These are phyloP conservation scores for Folsomia manolachei DNA, from an alignment of 2,888 invertebrate genomes.

Conservation along the genomic window DNA sequence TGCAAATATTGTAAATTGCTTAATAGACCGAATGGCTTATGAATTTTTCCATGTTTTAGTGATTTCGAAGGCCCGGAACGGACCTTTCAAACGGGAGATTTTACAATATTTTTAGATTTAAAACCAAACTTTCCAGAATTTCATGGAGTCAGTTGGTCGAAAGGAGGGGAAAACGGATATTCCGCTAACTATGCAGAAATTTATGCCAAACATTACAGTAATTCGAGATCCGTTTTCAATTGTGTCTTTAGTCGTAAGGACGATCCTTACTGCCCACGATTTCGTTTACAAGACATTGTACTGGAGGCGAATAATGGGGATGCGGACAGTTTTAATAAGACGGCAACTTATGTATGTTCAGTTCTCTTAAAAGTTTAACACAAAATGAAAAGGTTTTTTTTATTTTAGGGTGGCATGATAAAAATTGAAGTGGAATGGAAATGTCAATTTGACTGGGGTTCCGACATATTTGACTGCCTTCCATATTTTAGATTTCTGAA, in stretches of 20 bases:
- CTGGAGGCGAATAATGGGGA: constrained; percentile 41
- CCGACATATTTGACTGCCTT: not conserved
- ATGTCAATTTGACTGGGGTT: not conserved
- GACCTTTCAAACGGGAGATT: not conserved
- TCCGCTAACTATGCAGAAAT: not conserved
- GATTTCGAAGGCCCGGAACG: too few relatives aligned
- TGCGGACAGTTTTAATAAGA: not conserved
- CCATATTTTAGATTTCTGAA: not conserved
- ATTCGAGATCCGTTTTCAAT: constrained; percentile 5
- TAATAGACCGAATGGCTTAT: too few relatives aligned
- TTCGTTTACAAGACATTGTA: constrained; percentile 55
- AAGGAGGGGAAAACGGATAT: not conserved
- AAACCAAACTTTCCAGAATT: not conserved
- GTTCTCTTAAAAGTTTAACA: not conserved
- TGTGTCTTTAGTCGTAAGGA: constrained; percentile 52
- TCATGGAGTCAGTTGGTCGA: not conserved
- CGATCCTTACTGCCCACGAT: constrained; percentile 55
- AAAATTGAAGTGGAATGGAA: not conserved
- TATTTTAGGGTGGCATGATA: not conserved
- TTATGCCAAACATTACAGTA: not conserved
- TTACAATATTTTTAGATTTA: not conserved
- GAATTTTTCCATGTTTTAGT: not conserved
- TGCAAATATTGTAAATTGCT: too few relatives aligned
- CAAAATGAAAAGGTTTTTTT: too few relatives aligned
- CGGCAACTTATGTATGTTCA: not conserved